Evolutionary conservation across 2,888 invertebrate species (phyloP).

Genomic region (Lymantria monacha): DNA sequence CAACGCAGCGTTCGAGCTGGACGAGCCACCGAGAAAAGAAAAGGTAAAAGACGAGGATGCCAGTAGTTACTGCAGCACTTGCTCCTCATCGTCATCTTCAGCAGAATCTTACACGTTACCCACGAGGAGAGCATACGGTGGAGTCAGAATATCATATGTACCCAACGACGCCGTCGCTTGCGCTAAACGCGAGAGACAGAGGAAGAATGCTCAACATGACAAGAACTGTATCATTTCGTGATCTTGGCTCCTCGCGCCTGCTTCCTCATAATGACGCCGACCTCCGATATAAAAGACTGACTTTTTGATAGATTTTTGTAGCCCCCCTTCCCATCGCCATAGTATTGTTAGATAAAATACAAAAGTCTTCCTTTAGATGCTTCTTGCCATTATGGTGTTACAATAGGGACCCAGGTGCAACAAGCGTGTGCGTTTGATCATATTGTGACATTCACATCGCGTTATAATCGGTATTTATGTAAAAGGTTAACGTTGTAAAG

Average conservation of each 20-base stretch:
- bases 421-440: constrained; percentile 39
- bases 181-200: constrained; percentile 85
- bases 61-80: constrained; percentile 92
- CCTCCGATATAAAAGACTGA: constrained; percentile 79
- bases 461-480: constrained; percentile 39
- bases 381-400: constrained; percentile 38
- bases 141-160: constrained; percentile 95
- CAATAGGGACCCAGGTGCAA: constrained; percentile 46
- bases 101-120: constrained; percentile 94
- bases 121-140: constrained; percentile 91
- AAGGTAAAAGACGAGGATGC: constrained; percentile 83
- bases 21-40: constrained; percentile 60
- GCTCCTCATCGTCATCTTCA: constrained; percentile 94
- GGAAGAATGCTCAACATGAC: constrained; percentile 84
- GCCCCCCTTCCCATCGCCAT: constrained; percentile 62
- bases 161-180: constrained; percentile 95
- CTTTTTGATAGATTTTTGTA: constrained; percentile 64
- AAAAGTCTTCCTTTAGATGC: constrained; percentile 42
- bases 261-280: constrained; percentile 62
- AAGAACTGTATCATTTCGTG: constrained; percentile 95
- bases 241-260: constrained; percentile 72
- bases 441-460: constrained; percentile 53
- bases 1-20: constrained; percentile 73
- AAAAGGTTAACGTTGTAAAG: constrained; percentile 50
- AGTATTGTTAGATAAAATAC: constrained; percentile 54